Conservation (phyloP, 2,113 vertebrate species). For the Paedocypris sp. region DNA sequence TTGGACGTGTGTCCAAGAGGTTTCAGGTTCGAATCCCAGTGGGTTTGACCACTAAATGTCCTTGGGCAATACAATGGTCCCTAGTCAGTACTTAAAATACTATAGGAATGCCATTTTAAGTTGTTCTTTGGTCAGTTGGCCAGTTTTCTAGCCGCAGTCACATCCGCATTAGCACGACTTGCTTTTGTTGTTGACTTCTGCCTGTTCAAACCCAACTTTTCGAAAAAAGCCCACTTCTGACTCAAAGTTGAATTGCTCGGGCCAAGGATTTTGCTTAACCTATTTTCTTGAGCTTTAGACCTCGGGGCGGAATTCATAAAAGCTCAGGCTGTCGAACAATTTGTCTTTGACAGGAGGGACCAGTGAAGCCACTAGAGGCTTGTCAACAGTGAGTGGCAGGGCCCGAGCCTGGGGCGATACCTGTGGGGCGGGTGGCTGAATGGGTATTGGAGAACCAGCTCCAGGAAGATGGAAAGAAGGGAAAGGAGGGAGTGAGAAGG, state of each 20-base stretch:
- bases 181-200: not conserved
- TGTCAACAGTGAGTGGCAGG: constrained; percentile 63
- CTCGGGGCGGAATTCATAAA: constrained; percentile 70
- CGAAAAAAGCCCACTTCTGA: constrained; percentile 25
- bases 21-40: too few relatives aligned
- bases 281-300: constrained; percentile 46
- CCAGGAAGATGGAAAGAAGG: constrained; percentile 1
- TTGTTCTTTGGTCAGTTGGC: too few relatives aligned
- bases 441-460: constrained; percentile 38
- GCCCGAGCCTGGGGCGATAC: constrained; percentile 74
- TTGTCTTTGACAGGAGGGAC: constrained; percentile 89
- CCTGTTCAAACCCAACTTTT: not conserved
- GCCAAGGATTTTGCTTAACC: constrained; percentile 75
- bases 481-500: constrained; percentile 27
- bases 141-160: too few relatives aligned
- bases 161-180: too few relatives aligned
- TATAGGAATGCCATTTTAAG: too few relatives aligned
- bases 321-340: constrained; percentile 68
- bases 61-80: too few relatives aligned
- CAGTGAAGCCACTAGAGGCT: constrained; percentile 68
- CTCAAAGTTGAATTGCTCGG: constrained; percentile 61
- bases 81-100: too few relatives aligned
- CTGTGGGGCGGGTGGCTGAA: constrained; percentile 65
- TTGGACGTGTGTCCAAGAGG: too few relatives aligned
- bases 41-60: too few relatives aligned